A percentile compares a stretch with the other conserved stretches of the same genome.
These are phyloP conservation scores for Benitochromis conjunctus DNA, from an alignment of 2,113 vertebrate species.

Conservation along the genomic window DNA sequence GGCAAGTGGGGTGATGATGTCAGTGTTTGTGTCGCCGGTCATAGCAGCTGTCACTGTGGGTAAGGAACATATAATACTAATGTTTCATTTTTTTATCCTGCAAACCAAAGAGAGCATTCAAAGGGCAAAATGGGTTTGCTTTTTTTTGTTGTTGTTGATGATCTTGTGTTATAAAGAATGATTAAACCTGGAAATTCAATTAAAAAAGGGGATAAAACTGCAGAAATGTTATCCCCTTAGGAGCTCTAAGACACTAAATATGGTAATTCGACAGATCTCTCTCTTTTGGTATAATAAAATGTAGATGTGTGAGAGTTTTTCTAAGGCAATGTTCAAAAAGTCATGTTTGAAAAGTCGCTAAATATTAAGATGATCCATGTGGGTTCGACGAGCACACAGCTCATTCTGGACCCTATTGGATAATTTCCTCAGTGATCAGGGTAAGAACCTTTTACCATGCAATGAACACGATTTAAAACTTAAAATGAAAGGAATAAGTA, in stretches of 20 bases:
- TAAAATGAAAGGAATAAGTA: background rate
- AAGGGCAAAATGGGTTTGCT: background rate
- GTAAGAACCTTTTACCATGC: background rate
- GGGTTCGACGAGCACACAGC: background rate
- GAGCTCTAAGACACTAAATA: background rate
- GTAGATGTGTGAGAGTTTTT: background rate
- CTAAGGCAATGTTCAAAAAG: background rate
- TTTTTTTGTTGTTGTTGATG: background rate
- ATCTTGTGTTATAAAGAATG: background rate
- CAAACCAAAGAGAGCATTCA: background rate
- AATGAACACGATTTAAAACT: background rate
- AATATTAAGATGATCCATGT: background rate
- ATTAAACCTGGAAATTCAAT: background rate
- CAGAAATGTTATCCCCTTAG: background rate
- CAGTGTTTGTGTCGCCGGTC: constrained; percentile 83
- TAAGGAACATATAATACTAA: constrained; percentile 49
- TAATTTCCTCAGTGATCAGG: background rate
- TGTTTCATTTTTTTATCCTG: background rate
- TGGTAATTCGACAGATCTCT: background rate
- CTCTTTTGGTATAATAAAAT: background rate
- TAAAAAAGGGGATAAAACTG: background rate
- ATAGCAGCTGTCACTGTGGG: constrained; percentile 83
- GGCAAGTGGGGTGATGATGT: constrained; percentile 82
- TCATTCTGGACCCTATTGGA: background rate
- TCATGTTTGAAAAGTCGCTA: background rate